Conservation (phyloP, 92 coral and sea anemone species). For the Bergia puertoricense region DNA sequence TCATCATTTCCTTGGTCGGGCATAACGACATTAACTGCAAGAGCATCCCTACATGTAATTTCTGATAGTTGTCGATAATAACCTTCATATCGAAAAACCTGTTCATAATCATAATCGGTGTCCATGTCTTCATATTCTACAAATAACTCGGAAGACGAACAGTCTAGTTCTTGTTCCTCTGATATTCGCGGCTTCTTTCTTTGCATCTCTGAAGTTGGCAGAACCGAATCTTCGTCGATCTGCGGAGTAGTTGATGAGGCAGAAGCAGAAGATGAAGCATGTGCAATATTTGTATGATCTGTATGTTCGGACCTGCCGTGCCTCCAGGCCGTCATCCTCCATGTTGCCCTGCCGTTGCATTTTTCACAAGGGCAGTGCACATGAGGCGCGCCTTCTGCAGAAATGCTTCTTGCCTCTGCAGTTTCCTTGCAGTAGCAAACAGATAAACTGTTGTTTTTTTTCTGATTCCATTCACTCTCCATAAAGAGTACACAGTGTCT, state of each 20-base stretch:
- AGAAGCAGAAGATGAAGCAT: not conserved
- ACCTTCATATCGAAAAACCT: not conserved
- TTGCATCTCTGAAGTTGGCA: not conserved
- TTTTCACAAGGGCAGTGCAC: slow-evolving; percentile 62
- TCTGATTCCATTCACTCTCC: no score
- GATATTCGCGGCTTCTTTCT: not conserved
- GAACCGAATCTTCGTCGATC: not conserved
- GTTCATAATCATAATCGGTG: not conserved
- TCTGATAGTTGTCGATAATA: not conserved
- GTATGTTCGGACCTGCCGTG: not conserved
- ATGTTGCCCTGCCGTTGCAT: slow-evolving; percentile 52
- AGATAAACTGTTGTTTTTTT: not conserved
- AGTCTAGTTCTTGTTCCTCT: not conserved
- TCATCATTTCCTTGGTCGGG: not conserved
- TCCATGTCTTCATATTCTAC: not conserved
- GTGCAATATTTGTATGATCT: no score
- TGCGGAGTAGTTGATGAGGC: not conserved
- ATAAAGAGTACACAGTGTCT: no score
- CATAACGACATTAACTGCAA: not conserved
- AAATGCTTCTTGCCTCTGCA: slow-evolving; percentile 44
- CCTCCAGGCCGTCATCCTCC: slow-evolving; percentile 67
- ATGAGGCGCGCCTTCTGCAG: slow-evolving; percentile 25
- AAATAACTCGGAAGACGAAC: not conserved
- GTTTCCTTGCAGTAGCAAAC: slow-evolving; percentile 47
- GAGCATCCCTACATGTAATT: not conserved